Evolutionary conservation across 2,888 invertebrate species (phyloP), one percentile per base, ranked within the genome.

Genomic region (Pediacus dermestoides): DNA sequence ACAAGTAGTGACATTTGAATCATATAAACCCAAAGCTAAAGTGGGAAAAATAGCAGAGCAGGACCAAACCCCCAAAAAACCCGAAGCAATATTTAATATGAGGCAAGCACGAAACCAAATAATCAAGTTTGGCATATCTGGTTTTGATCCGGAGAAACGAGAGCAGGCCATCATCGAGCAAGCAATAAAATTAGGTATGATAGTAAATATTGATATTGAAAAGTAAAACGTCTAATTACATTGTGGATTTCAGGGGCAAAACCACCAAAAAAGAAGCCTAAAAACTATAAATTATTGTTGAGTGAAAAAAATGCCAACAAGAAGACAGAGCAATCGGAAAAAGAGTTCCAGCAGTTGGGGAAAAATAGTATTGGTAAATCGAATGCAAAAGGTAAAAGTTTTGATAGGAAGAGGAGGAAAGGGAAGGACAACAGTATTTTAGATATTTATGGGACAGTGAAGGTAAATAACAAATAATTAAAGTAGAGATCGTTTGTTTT

Each of bases 61-160:
- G 42, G 48, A 39, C 6, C 14, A 31, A 33, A 22, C 9, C 12
- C 11, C 42, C 33, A 22, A 63, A 60, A 41, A 14, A 9, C 21
- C 36, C 12, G 36, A 46, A 2, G 16, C 22, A 9, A 44, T 60
- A 28, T 71, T 85, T 44, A 83, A 87, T 53, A 78, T 92, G 55
- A 87, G 86, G 53, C 79, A 74, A 57, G 82, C 85, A 1, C 76
- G 87, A 34, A 82, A 84, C 66, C 92, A 93, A 63, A 78, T 93
- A 2, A 78, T 88, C 4, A 88, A 85, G 60, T 88, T 91, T 66
- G 90, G 88, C 16, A 84, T 88, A 70, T 78, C 80, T 14, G 88
- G 88, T 34, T 80, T 89, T 37, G 75, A 80, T 38, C 72, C 79
- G 2, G 71, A 74, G 6, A 81, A 84, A 58, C 85, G 87, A 57